A percentile compares a stretch with the other conserved stretches of the same genome.
These are phyloP conservation scores for cat (Felis catus) DNA, from an alignment of 2,113 vertebrate species.

Conservation along the genomic window F.catus_Fca126_mat1.0 CM031411.1:75511001-75511500, in stretches of 20 bases:
- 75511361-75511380: background rate
- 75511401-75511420: background rate
- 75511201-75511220: background rate
- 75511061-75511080: background rate
- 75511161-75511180: background rate
- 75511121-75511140: background rate
- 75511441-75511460: background rate
- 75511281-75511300: background rate
- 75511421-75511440: background rate
- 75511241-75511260: background rate
- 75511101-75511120: background rate
- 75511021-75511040: background rate
- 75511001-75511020: background rate
- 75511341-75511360: background rate
- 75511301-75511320: background rate
- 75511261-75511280: background rate
- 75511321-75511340: background rate
- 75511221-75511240: background rate
- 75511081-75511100: background rate
- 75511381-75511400: background rate
- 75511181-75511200: background rate
- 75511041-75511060: background rate
- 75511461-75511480: background rate
- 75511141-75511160: background rate
- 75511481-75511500: background rate